Percentiles rank a stretch among this genome's conserved stretches.
Conservation (phyloP, 2,888 invertebrate genomes). For the Epirrhoe tristata region DNA sequence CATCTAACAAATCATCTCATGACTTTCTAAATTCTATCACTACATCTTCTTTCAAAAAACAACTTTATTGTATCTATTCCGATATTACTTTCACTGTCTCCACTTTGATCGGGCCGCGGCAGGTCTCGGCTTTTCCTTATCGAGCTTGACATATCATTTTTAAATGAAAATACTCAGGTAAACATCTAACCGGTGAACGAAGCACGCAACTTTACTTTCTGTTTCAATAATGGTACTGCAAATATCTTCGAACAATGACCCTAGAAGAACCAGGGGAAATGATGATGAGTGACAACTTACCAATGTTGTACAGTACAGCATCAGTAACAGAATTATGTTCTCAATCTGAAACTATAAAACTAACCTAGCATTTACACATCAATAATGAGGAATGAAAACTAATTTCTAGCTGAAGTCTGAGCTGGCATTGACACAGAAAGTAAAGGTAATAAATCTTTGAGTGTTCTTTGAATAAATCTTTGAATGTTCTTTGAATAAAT, state of each 20-base stretch:
- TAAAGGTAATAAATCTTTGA: not conserved
- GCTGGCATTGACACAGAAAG: not conserved
- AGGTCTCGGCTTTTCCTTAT: not conserved
- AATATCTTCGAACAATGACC: not conserved
- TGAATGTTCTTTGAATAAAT: too few species aligned
- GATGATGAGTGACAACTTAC: not conserved
- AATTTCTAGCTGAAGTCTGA: not conserved
- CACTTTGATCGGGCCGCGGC: too few species aligned
- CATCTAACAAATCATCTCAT: too few species aligned
- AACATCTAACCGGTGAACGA: not conserved
- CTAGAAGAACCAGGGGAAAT: not conserved
- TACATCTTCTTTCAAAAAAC: too few species aligned
- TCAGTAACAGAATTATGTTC: not conserved
- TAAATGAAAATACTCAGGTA: not conserved
- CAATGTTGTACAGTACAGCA: not conserved
- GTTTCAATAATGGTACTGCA: not conserved
- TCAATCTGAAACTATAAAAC: not conserved
- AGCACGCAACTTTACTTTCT: not conserved
- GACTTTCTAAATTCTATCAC: too few species aligned
- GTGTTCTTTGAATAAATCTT: too few species aligned
- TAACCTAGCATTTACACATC: not conserved
- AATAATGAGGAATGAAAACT: not conserved
- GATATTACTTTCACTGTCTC: too few species aligned
- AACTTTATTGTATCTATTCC: too few species aligned
- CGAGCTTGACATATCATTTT: not conserved